Evolutionary conservation across 2,888 invertebrate species (phyloP).

Genomic region (Leptothorax acervorum): DNA sequence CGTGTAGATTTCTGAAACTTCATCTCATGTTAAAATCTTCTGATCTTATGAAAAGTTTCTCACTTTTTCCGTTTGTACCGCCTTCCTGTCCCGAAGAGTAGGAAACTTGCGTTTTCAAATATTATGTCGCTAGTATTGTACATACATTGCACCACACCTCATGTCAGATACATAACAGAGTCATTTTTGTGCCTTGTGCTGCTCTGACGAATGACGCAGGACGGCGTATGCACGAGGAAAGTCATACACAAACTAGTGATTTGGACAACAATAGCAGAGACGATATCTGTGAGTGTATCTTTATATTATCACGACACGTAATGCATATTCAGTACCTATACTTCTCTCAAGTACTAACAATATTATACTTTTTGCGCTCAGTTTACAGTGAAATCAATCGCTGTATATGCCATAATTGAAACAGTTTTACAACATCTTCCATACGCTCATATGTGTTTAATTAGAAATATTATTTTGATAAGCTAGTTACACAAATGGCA

Average conservation of each 20-base stretch:
- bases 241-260: conserved; percentile 81
- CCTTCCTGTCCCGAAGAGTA: conserved; percentile 62
- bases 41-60: conserved; percentile 28
- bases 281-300: conserved; percentile 79
- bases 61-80: conserved; percentile 65
- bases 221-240: conserved; percentile 81
- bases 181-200: conserved; percentile 81
- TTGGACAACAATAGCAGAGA: conserved; percentile 81
- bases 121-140: conserved; percentile 63
- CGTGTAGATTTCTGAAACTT: conserved; percentile 51
- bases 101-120: conserved; percentile 59
- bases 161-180: conserved; percentile 74
- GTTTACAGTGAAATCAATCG: conserved; percentile 12
- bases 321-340: conserved; percentile 6
- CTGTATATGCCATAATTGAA: conserved; percentile 10
- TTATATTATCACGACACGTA: conserved; percentile 60
- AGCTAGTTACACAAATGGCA: neutral
- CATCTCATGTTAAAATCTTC: conserved; percentile 50
- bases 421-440: neutral
- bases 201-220: conserved; percentile 80
- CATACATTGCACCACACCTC: conserved; percentile 61
- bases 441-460: neutral
- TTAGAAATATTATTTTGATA: conserved; percentile 17
- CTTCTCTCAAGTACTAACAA: neutral
- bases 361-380: conserved; percentile 38